phyloP scores from a whole-genome alignment of 2,797 vertebrate genomes.

The Triplophysa yarkandensis region DNA sequence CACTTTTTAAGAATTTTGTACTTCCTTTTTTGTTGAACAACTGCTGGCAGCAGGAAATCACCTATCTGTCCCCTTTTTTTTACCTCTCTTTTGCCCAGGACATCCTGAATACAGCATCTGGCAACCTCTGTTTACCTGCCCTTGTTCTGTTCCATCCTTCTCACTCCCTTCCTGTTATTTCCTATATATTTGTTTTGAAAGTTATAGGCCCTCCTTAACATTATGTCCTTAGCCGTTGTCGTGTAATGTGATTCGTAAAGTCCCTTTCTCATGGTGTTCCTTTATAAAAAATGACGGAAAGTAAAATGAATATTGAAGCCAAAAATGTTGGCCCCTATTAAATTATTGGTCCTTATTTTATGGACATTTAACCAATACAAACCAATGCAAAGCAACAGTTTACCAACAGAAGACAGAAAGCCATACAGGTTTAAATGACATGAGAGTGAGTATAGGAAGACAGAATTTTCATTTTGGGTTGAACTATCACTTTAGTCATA shows the following conservation, averaged over 20 bases:
- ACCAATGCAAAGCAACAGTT: too few species aligned
- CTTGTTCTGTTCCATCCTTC: constrained; percentile 45
- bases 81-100: constrained; percentile 67
- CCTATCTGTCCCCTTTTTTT: constrained; percentile 30
- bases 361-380: too few species aligned
- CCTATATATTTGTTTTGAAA: constrained; percentile 48
- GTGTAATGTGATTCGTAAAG: too few species aligned
- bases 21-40: constrained; percentile 31
- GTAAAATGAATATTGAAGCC: too few species aligned
- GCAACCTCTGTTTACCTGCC: constrained; percentile 44
- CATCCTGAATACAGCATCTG: constrained; percentile 69
- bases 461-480: too few species aligned
- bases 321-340: too few species aligned
- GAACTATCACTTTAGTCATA: background rate
- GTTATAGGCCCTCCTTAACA: constrained; percentile 21
- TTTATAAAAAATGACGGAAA: too few species aligned
- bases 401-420: too few species aligned
- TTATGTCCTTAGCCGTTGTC: background rate
- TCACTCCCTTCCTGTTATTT: constrained; percentile 66
- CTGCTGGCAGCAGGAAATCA: constrained; percentile 56
- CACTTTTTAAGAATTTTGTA: constrained; percentile 44
- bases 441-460: too few species aligned
- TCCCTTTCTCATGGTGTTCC: too few species aligned
- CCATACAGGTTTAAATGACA: too few species aligned
- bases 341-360: too few species aligned